These are phyloP conservation scores for Noctilio leporinus DNA, from an alignment of 2,113 vertebrate species.

Conservation along the genomic window DNA sequence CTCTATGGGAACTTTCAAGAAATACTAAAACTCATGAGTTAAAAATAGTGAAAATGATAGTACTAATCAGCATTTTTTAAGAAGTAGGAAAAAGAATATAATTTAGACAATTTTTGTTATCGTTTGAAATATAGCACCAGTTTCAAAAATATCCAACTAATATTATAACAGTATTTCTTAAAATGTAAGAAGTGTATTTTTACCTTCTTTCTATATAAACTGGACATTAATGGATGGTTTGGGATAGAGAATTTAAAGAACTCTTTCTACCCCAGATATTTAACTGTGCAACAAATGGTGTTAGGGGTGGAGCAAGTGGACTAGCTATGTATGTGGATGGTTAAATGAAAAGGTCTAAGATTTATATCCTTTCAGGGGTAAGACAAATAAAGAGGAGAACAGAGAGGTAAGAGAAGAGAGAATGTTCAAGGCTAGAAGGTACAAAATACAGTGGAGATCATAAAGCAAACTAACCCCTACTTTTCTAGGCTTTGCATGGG, in stretches of 20 bases:
- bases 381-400: slow-evolving; percentile 5
- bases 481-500: slow-evolving; percentile 60
- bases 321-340: background rate
- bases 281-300: slow-evolving; percentile 5
- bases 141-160: background rate
- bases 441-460: slow-evolving; percentile 36
- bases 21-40: background rate
- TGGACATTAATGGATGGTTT: background rate
- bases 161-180: background rate
- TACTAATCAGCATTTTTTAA: slow-evolving; percentile 15
- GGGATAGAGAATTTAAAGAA: background rate
- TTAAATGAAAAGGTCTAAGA: slow-evolving; percentile 5
- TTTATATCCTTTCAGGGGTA: background rate
- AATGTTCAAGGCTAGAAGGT: background rate
- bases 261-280: no score
- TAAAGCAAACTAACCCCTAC: slow-evolving; percentile 53
- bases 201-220: background rate
- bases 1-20: background rate
- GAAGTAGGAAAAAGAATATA: background rate
- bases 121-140: background rate
- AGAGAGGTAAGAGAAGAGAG: background rate
- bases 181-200: background rate
- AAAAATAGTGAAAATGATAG: background rate
- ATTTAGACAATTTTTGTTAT: background rate
- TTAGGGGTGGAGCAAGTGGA: slow-evolving; percentile 8